Base-by-base conservation (phyloP, 2,797 vertebrate species). In the Muscicapa striata region DNA sequence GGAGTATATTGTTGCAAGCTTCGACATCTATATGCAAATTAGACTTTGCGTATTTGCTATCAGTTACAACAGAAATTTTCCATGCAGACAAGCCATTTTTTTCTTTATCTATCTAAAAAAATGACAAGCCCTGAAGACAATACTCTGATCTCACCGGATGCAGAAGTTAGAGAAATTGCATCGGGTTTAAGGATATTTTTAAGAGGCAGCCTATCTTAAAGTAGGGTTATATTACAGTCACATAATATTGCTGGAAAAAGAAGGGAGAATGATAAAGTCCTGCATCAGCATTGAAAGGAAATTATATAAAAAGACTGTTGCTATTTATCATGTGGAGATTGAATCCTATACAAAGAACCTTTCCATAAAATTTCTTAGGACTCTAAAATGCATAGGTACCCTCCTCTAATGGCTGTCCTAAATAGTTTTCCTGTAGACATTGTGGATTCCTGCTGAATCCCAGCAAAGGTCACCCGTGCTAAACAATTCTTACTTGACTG, bases 11-110 rank as follows among this genome's bases (percentile, higher is more conserved):
- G 93, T 97, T 97, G 93, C 96, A 97, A 96, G 93, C 91, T 94
- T 96, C 59, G 4, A 97, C 96, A 98, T 98, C 97, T 97, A 97
- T 97, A 98, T 98, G 98, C 97, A 98, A 98, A 98, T 97, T 75
- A 97, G 67, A 27, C 30, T 94, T 95, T 93, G 90, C 26, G 36
- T 95, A 96, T 97, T 97, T 97, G 92, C 95, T 98, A 97, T 97
- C 96, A 97, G 93, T 96, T 96, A 93, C 92, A 94, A 95, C 90
- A 97, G 96, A 97, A 97, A 97, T 97, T 98, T 98, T 97, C 96
- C 95, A 97, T 74, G 67, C 91, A 90, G 93, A 90, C 85, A 95
- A 97, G 96, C 58, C 30, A 59, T 75, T 88, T 80, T 75, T 79
- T 89, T 79, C 59, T 79, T 63, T 78, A 82, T 90, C 64, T 94